These are phyloP conservation scores for Ornithorhynchus anatinus DNA, from an alignment of 2,113 vertebrate species.

Conservation along the genomic window DNA sequence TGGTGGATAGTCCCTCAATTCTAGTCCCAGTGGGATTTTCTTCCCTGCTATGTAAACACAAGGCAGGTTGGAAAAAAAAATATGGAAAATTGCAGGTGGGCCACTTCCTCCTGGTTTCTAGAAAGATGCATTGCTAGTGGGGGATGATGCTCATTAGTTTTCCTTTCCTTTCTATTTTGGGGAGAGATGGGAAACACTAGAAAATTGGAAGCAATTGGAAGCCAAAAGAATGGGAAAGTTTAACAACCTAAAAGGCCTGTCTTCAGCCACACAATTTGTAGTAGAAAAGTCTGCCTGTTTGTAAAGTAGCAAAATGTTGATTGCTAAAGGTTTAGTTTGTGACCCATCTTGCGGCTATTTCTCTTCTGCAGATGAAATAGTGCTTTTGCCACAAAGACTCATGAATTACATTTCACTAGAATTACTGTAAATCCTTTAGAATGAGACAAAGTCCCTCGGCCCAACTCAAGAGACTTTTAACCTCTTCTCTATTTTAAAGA, in stretches of 20 bases:
- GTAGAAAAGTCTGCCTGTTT: background rate
- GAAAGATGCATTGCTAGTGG: no score
- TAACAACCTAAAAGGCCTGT: slow-evolving; percentile 22
- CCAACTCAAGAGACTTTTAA: background rate
- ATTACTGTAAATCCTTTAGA: background rate
- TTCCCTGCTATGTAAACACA: no score
- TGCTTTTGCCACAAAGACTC: background rate
- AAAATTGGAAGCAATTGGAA: no score
- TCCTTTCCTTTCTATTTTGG: no score
- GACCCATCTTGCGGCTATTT: background rate
- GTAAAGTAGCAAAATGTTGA: background rate
- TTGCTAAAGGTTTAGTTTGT: background rate
- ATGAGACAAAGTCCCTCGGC: background rate
- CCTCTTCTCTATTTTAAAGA: background rate
- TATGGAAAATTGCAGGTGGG: no score
- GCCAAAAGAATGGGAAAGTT: no score
- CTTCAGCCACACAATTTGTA: slow-evolving; percentile 4
- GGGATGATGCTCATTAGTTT: no score
- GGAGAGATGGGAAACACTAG: no score
- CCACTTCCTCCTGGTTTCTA: no score
- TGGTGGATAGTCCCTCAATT: no score
- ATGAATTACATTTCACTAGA: background rate
- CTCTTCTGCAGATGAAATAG: background rate
- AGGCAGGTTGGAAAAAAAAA: no score
- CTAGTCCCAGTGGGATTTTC: no score